phyloP scores from a whole-genome alignment of 1,140 invertebrate genomes.

The Caenorhabditis briggsae region DNA sequence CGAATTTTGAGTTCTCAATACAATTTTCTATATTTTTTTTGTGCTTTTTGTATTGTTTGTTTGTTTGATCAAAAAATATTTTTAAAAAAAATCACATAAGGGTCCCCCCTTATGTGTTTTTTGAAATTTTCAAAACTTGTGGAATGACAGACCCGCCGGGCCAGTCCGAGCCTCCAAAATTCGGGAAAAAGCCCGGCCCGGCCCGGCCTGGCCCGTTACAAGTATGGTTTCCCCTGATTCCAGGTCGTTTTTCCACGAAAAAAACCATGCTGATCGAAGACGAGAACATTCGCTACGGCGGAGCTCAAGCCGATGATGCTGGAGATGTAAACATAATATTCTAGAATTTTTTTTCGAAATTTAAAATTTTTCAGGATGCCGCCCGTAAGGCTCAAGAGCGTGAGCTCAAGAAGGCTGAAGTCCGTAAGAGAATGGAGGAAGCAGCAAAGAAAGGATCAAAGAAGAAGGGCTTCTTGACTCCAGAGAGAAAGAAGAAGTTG shows the following conservation, averaged over 20 bases:
- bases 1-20: too few species aligned
- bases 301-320: slow-evolving; percentile 64
- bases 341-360: not conserved
- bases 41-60: too few species aligned
- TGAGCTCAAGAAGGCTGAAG: slow-evolving; percentile 77
- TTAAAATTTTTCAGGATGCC: slow-evolving; percentile 73
- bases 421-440: slow-evolving; percentile 77
- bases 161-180: too few species aligned
- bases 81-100: too few species aligned
- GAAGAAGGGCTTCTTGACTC: slow-evolving; percentile 78
- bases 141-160: too few species aligned
- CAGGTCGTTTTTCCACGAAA: not conserved
- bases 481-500: slow-evolving; percentile 78
- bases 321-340: slow-evolving; percentile 11
- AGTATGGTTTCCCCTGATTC: too few species aligned
- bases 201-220: too few species aligned
- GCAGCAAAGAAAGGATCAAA: slow-evolving; percentile 76
- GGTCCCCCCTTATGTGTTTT: too few species aligned
- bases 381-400: slow-evolving; percentile 75
- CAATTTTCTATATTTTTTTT: too few species aligned
- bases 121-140: too few species aligned
- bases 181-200: too few species aligned
- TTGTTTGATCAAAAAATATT: too few species aligned
- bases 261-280: slow-evolving; percentile 48
- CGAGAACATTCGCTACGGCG: slow-evolving; percentile 61